Conservation (phyloP, 2,113 vertebrate species). For the Ramphastos sulfuratus region DNA sequence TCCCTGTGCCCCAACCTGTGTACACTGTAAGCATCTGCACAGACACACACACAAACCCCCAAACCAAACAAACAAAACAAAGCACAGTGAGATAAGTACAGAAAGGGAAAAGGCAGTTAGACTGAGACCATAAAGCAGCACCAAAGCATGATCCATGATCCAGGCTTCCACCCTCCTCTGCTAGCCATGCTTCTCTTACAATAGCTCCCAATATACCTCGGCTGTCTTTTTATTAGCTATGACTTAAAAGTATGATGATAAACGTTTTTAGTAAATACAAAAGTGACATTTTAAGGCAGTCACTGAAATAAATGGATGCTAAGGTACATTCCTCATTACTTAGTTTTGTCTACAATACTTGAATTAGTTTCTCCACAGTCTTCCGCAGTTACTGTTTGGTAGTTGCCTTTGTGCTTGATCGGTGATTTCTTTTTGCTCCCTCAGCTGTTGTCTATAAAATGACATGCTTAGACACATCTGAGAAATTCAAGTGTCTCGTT, state of each 20-base stretch:
- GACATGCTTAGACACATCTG: slow-evolving; percentile 50
- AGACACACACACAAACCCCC: too few species aligned
- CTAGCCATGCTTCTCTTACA: not conserved
- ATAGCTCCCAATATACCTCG: not conserved
- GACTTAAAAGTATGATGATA: not conserved
- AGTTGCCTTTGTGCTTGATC: not conserved
- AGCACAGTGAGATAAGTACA: not conserved
- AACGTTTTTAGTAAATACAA: not conserved
- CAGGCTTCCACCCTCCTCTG: not conserved
- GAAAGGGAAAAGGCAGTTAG: not conserved
- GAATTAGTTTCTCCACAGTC: not conserved
- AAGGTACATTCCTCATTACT: not conserved
- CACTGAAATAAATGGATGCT: not conserved
- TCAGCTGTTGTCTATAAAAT: slow-evolving; percentile 21
- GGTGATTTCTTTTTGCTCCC: slow-evolving; percentile 3
- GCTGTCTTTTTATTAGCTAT: not conserved
- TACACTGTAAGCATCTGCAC: rapidly evolving
- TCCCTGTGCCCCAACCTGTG: not conserved
- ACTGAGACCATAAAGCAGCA: not conserved
- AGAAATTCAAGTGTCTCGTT: slow-evolving; percentile 38
- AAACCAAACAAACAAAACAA: not conserved
- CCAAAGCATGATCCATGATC: rapidly evolving
- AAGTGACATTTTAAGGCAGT: not conserved
- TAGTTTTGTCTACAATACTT: not conserved
- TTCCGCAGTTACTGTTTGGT: not conserved